Evolutionary conservation across 2,113 vertebrate genomes (phyloP), one percentile per base, ranked within the genome.

Genomic region (Phrynocephalus versicolor): DNA sequence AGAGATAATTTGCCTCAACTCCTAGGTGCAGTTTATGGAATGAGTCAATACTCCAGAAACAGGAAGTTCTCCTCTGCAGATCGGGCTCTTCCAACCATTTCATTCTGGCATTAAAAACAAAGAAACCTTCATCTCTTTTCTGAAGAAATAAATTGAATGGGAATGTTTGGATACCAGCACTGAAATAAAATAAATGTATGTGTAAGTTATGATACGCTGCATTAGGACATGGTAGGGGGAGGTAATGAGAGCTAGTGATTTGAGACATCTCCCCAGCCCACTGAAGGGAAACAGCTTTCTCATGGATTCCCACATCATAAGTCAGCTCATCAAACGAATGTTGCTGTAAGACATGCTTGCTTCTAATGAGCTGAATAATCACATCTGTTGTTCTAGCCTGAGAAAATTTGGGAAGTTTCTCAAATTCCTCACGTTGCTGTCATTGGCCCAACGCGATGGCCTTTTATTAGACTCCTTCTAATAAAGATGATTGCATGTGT

Each of bases 201-300:
- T 90, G 85, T 89, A 90, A 94, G 88, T 90, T 89, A 81, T 86
- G 69, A 86, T 81, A 33, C 27, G 90, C 87, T 84, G 75, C 87
- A 67, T 85, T 70, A 89, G 55, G 88, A 87, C 79, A 88, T 87
- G 45, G 39, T 62, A n/a, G 39, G 39, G 74, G 60, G 19, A 88
- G 91, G 88, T 90, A 93, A 88, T 72, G 87, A 88, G 88, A 92
- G 80, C 89, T 0, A 75, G 69, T 85, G 1, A 65, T 92, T 94
- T 93, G 91, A 94, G 91, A 92, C 80, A 84, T 84, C 94, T 95
- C 94, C n/a, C n/a, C 91, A 95, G 89, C 94, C 94, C 93, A 93
- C 91, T 93, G 94, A 94, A 96, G 95, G 95, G 96, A 97, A 97
- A 95, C 80, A 88, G 93, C 94, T 96, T 96, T 94, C 93, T 95